Conservation (phyloP, 2,888 invertebrate species). For the Synergus gifuensis region DNA sequence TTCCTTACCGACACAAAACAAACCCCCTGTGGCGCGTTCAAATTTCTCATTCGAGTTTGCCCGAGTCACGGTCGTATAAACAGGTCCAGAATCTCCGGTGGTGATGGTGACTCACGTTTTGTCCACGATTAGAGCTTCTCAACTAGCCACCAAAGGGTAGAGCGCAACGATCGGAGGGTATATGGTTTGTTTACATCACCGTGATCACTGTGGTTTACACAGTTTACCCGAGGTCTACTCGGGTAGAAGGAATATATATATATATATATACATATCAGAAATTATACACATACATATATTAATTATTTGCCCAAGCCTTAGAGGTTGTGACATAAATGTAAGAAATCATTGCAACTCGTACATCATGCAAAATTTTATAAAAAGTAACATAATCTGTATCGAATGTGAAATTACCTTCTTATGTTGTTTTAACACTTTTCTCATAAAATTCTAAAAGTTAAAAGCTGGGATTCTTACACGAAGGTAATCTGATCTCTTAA, state of each 20-base stretch:
- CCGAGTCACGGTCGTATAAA: too few species aligned
- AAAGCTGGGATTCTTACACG: background rate
- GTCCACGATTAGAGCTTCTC: too few species aligned
- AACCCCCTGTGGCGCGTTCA: background rate
- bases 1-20: background rate
- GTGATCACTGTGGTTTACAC: too few species aligned
- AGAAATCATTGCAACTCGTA: background rate
- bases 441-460: background rate
- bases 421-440: background rate
- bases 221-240: too few species aligned
- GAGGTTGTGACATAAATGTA: background rate
- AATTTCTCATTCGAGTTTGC: too few species aligned
- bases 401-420: slow-evolving; percentile 15
- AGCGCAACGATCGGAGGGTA: too few species aligned
- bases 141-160: too few species aligned
- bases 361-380: slow-evolving; percentile 26
- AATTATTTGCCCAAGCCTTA: slow-evolving; percentile 6
- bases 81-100: too few species aligned
- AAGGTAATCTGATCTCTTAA: background rate
- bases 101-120: too few species aligned
- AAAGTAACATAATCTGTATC: slow-evolving; percentile 15
- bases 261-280: slow-evolving; percentile 36
- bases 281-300: slow-evolving; percentile 24
- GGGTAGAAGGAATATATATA: too few species aligned
- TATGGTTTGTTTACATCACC: too few species aligned